These are phyloP conservation scores for Vulpes ferrilata DNA, from an alignment of 2,113 vertebrate species.

Conservation along the genomic window DNA sequence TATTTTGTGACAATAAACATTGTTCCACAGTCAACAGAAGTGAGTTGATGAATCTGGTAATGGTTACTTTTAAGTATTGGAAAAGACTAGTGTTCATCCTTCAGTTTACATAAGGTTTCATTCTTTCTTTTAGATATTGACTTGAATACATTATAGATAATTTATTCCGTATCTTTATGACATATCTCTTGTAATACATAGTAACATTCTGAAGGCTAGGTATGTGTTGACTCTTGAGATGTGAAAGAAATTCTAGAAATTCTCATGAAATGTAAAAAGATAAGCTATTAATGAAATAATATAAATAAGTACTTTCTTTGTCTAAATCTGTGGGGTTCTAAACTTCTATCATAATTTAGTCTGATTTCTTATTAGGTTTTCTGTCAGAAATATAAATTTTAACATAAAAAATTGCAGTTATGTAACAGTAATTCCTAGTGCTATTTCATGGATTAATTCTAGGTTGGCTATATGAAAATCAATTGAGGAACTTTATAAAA, in stretches of 20 bases:
- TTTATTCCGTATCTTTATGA: background rate
- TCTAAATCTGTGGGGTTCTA: background rate
- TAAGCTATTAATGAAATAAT: background rate
- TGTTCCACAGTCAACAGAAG: background rate
- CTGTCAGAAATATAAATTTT: background rate
- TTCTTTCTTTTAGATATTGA: background rate
- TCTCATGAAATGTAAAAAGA: background rate
- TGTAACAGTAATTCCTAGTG: background rate
- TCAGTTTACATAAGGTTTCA: background rate
- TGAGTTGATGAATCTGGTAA: background rate
- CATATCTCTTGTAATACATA: background rate
- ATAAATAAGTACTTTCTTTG: background rate
- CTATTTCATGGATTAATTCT: background rate
- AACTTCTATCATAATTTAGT: background rate
- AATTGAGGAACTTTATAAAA: background rate
- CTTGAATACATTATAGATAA: background rate
- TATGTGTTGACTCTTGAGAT: background rate
- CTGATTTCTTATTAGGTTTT: background rate
- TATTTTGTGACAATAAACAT: background rate
- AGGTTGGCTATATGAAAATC: background rate
- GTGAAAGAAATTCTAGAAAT: conserved; percentile 18
- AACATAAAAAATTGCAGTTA: background rate
- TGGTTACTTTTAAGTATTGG: background rate
- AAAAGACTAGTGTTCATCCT: background rate
- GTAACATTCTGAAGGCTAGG: background rate